Percentiles rank a stretch among this genome's conserved stretches.
phyloP scores from a whole-genome alignment of 2,113 vertebrate species.

The Pitta sordida region DNA sequence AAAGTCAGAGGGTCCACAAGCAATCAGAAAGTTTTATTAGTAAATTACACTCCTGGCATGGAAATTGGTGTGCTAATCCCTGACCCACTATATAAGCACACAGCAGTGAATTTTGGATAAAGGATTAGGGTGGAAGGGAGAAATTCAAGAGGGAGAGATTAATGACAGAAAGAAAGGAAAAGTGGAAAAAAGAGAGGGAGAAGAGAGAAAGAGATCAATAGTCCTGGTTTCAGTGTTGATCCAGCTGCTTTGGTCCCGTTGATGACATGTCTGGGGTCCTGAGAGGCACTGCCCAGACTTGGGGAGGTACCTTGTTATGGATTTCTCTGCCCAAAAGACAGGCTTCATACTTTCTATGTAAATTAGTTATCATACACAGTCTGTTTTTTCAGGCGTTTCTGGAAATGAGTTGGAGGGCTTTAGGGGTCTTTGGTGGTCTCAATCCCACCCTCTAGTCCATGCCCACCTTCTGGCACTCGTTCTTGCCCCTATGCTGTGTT shows the following conservation, averaged over 20 bases:
- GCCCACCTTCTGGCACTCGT: neutral
- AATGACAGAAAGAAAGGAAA: neutral
- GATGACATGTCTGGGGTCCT: neutral
- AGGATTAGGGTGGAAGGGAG: neutral
- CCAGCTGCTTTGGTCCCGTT: neutral
- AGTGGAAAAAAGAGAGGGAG: neutral
- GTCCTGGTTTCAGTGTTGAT: neutral
- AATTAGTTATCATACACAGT: neutral
- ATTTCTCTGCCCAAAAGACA: neutral
- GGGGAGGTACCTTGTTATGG: neutral
- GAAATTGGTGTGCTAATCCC: neutral
- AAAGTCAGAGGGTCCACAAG: neutral
- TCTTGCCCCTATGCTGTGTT: neutral
- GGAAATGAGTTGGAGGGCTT: neutral
- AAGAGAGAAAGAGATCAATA: too few relatives aligned
- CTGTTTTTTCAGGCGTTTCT: neutral
- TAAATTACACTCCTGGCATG: neutral
- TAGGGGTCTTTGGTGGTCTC: fast-evolving
- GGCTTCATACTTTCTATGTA: neutral
- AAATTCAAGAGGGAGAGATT: neutral
- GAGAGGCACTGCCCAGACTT: neutral
- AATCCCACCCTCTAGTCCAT: neutral
- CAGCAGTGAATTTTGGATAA: neutral
- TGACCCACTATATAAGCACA: neutral
- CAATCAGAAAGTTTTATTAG: neutral